Conservation (phyloP, 2,113 vertebrate species). For the Psilopogon haemacephalus region DNA sequence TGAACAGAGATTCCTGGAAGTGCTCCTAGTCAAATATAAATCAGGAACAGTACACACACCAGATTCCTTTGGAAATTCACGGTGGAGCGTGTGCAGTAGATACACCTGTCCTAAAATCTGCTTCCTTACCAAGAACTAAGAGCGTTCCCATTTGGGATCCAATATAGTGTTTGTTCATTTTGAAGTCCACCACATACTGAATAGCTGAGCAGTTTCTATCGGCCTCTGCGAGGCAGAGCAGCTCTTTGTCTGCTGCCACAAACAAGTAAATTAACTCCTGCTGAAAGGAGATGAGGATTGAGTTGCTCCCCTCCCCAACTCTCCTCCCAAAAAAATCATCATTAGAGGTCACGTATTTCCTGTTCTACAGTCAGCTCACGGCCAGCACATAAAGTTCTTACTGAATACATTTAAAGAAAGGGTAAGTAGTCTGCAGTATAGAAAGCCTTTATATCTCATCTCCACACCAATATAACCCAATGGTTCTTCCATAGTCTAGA, state of each 20-base stretch:
- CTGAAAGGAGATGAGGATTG: neutral
- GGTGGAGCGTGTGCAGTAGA: neutral
- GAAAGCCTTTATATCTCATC: neutral
- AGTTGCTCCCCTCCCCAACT: neutral
- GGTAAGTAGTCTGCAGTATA: neutral
- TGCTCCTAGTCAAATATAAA: slow-evolving; percentile 37
- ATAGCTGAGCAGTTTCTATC: neutral
- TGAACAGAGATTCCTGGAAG: slow-evolving; percentile 45
- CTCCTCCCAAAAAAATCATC: neutral
- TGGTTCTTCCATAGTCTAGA: neutral
- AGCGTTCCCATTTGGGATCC: neutral
- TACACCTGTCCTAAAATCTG: neutral
- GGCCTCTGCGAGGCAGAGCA: neutral
- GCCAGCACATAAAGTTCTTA: neutral
- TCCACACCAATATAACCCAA: neutral
- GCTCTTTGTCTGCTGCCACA: neutral
- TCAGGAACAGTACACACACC: neutral
- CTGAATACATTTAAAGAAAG: neutral
- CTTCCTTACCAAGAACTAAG: neutral
- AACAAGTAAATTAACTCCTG: neutral
- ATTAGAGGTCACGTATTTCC: neutral
- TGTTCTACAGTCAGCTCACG: neutral
- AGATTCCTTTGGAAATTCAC: slow-evolving; percentile 23
- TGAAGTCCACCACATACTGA: neutral
- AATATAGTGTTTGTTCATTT: neutral